phyloP scores from a whole-genome alignment of 2,113 vertebrate genomes.

The Pelodiscus sinensis region DNA sequence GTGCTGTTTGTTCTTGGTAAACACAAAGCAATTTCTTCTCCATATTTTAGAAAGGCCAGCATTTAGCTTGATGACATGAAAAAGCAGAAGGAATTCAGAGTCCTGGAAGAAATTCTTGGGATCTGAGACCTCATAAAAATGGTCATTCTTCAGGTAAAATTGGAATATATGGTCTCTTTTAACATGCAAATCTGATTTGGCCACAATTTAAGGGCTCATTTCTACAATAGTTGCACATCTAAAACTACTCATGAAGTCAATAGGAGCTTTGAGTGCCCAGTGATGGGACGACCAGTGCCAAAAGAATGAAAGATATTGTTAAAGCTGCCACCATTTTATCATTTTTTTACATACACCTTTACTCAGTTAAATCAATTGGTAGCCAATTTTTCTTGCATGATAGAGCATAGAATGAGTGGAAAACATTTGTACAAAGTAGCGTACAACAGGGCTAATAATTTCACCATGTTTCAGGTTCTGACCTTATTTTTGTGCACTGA shows the following conservation, averaged over 20 bases:
- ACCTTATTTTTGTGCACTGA: constrained; percentile 75
- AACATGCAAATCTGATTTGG: constrained; percentile 62
- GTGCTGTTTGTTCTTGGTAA: constrained; percentile 42
- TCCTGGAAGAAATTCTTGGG: background rate
- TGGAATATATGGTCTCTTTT: constrained; percentile 45
- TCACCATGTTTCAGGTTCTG: constrained; percentile 64
- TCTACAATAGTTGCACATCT: constrained; percentile 58
- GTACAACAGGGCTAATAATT: constrained; percentile 68
- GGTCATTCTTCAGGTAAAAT: constrained; percentile 56
- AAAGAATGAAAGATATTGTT: background rate
- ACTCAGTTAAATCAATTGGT: constrained; percentile 18
- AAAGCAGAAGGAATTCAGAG: background rate
- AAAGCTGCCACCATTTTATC: background rate
- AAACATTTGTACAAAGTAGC: constrained; percentile 69
- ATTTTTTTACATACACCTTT: constrained; percentile 32
- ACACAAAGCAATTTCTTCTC: background rate
- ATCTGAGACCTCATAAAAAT: background rate
- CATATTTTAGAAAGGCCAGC: constrained; percentile 6
- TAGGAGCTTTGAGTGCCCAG: constrained; percentile 59
- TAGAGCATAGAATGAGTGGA: constrained; percentile 45
- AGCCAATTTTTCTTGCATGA: constrained; percentile 64
- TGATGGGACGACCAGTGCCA: constrained; percentile 50
- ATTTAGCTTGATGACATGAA: constrained; percentile 34
- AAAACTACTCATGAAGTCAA: constrained; percentile 59
- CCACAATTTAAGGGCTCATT: constrained; percentile 49